Conservation (phyloP, 2,797 vertebrate genomes). For the Astyanax mexicanus region DNA sequence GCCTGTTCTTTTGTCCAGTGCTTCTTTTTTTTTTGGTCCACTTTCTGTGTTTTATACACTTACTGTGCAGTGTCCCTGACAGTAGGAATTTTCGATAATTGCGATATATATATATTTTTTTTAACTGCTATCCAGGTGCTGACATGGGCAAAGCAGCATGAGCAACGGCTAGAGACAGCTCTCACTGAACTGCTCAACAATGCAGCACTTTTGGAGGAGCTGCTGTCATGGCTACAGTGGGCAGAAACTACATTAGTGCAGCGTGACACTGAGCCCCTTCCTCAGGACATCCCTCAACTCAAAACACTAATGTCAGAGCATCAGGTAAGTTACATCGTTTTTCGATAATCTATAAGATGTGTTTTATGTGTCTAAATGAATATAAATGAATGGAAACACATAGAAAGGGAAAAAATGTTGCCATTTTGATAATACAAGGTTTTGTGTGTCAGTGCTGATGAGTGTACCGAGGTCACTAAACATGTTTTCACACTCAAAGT, state of each 20-base stretch:
- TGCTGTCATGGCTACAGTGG: conserved; percentile 95
- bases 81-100: neutral
- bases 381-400: too few species aligned
- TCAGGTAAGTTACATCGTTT: conserved; percentile 81
- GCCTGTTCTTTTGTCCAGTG: neutral
- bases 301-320: conserved; percentile 93
- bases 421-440: too few species aligned
- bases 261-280: conserved; percentile 89
- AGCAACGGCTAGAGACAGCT: conserved; percentile 91
- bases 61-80: neutral
- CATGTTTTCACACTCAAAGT: too few species aligned
- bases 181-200: conserved; percentile 92
- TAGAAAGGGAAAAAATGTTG: too few species aligned
- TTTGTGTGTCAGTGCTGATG: too few species aligned
- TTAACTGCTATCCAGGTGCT: conserved; percentile 78
- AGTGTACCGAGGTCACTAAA: too few species aligned
- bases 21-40: too few species aligned
- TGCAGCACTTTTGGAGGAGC: conserved; percentile 92
- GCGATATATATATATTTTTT: neutral
- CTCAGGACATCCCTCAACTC: conserved; percentile 93
- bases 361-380: too few species aligned
- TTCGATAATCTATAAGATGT: neutral
- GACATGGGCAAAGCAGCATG: conserved; percentile 97
- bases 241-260: conserved; percentile 94
- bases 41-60: too few species aligned